Evolutionary conservation across 2,888 invertebrate species (phyloP), one percentile per base, ranked within the genome.

Genomic region (Physocephala rufipes): DNA sequence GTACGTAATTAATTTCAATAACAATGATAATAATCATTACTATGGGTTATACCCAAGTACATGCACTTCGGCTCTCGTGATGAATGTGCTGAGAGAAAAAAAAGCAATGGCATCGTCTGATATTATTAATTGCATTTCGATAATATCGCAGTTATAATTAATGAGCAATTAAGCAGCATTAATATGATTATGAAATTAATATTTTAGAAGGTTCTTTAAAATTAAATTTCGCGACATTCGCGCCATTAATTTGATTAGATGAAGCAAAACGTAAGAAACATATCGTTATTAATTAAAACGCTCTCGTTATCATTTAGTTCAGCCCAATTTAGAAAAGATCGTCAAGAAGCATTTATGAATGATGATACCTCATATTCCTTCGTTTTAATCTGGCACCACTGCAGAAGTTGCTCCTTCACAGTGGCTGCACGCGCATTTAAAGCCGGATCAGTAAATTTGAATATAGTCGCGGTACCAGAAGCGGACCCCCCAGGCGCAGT

Each of bases 371-470:
- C 93, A 89, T 98, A 98, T 90, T 95, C 96, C 90, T 93, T 92
- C 84, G 97, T 97, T 91, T 97, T 96, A 89, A 94, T 93, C 89
- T 95, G 94, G 90, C 95, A 95, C 98, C 98, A 98, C 88, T 93
- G 92, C 89, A 98, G 92, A 87, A 98, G 91, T 88, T 96, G 92
- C 87, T 97, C 96, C 92, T 97, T 98, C 88, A 97, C 95, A 88
- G 95, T 94, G 88, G 92, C 93, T 84, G 96, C 96, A 89, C 94
- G 95, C 87, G 93, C 92, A 87, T 91, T 92, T 89, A 96, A 91
- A 88, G 92, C 91, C 85, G 94, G 93, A 89, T 95, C 95, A 87
- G 94, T 94, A 90, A 95, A 95, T 91, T 92, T 93, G 91, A 95
- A 95, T 87, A 92, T 90, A 86, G 93, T 92, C 87, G 90, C 90